phyloP scores from a whole-genome alignment of 2,797 vertebrate species.

The Lemur catta region DNA sequence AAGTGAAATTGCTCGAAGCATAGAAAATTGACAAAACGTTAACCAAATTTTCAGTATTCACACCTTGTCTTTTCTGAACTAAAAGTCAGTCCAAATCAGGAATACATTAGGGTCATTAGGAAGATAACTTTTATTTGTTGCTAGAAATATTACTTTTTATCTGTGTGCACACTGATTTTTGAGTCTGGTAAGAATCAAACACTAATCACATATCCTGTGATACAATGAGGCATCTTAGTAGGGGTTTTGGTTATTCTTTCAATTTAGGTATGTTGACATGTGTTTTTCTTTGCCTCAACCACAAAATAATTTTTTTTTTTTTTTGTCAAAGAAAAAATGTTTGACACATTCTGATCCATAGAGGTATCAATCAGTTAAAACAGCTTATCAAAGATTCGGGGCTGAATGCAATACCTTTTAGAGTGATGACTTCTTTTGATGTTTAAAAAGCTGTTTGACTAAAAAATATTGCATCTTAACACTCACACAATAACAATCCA shows the following conservation, averaged over 20 bases:
- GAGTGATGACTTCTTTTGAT: not conserved
- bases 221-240: not conserved
- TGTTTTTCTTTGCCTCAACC: not conserved
- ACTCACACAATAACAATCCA: not conserved
- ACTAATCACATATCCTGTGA: not conserved
- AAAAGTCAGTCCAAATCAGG: not conserved
- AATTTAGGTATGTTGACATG: not conserved
- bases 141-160: constrained; percentile 16
- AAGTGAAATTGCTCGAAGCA: constrained; percentile 33
- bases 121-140: constrained; percentile 33
- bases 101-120: constrained; percentile 45
- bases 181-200: not conserved
- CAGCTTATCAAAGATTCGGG: not conserved
- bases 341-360: not conserved
- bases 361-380: not conserved
- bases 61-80: not conserved
- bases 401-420: not conserved
- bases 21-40: not conserved
- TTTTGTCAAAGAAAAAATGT: not conserved
- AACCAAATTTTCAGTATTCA: constrained; percentile 46
- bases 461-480: not conserved
- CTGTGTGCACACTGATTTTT: not conserved
- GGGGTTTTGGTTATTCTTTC: not conserved
- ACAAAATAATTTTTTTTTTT: not conserved
- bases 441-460: not conserved